These are phyloP conservation scores for Phalacrocorax carbo DNA, from an alignment of 2,113 vertebrate species.

Conservation along the genomic window DNA sequence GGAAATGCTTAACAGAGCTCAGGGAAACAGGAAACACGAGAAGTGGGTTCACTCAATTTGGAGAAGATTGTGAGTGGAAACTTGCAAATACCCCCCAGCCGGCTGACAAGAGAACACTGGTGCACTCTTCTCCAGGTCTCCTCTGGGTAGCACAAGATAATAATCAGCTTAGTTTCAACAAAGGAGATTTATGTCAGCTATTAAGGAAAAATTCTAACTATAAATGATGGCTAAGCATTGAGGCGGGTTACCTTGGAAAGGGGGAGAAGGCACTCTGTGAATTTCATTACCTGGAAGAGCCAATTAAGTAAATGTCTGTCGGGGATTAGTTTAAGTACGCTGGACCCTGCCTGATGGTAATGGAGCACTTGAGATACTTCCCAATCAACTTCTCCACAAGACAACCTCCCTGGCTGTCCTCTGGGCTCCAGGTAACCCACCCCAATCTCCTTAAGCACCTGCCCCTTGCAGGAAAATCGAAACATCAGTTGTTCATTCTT, in stretches of 20 bases:
- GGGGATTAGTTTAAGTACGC: neutral
- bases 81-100: neutral
- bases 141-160: neutral
- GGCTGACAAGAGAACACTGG: neutral
- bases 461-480: neutral
- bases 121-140: neutral
- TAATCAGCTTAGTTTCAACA: constrained; percentile 6
- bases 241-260: neutral
- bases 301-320: neutral
- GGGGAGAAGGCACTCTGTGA: neutral
- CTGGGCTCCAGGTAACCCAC: accelerated
- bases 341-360: neutral
- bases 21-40: neutral
- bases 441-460: neutral
- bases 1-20: neutral
- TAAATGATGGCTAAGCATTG: neutral
- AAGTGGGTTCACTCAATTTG: neutral
- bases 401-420: neutral
- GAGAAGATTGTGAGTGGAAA: neutral
- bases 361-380: neutral
- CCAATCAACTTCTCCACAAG: neutral
- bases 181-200: constrained; percentile 19
- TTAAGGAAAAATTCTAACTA: neutral
- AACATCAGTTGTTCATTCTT: accelerated
- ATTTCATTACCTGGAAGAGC: neutral